Percentiles rank a stretch among this genome's conserved stretches.
phyloP scores from a whole-genome alignment of 2,888 invertebrate species.

The Eupithecia dodoneata region DNA sequence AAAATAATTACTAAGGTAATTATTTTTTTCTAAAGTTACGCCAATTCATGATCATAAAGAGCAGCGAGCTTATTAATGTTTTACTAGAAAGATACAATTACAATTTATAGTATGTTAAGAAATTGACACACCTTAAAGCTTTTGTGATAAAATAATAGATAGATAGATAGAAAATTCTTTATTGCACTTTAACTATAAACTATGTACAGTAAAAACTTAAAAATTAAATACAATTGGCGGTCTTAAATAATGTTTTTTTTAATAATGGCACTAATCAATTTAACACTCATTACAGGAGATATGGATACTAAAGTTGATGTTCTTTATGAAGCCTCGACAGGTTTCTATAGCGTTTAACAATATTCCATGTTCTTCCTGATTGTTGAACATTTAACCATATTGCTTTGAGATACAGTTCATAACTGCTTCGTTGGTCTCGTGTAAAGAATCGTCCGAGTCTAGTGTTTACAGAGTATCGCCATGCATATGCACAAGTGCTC shows the following conservation, averaged over 20 bases:
- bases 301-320: background rate
- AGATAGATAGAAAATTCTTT: no score
- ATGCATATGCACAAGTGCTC: conserved; percentile 80
- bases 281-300: background rate
- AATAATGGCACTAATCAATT: background rate
- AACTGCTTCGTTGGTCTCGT: conserved; percentile 24
- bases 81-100: background rate
- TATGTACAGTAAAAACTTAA: no score
- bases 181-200: no score
- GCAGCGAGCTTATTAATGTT: background rate
- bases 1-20: no score
- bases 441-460: conserved; percentile 50
- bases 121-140: background rate
- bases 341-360: background rate
- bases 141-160: background rate
- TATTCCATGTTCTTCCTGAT: background rate
- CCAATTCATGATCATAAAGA: background rate
- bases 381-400: conserved; percentile 17
- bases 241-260: no score
- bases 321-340: conserved; percentile 18
- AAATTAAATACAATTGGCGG: no score
- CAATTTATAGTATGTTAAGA: background rate
- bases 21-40: background rate
- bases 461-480: conserved; percentile 76
- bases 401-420: conserved; percentile 21